phyloP scores from a whole-genome alignment of 2,888 invertebrate genomes.

The Diogma glabrata region DNA sequence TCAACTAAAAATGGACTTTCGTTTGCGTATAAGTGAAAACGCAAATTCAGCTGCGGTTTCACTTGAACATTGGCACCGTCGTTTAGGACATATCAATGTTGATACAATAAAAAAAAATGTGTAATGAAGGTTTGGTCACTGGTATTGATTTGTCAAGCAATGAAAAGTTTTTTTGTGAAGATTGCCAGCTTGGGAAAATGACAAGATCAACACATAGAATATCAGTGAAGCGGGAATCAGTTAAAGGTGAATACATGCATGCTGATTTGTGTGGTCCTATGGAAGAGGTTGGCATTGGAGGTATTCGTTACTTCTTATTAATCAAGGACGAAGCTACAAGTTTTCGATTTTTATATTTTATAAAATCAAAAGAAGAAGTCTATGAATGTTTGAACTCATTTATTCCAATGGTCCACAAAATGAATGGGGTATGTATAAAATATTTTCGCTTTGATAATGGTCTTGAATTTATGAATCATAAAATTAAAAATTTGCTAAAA shows the following conservation, averaged over 20 bases:
- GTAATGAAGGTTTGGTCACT: not conserved
- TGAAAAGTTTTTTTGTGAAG: not conserved
- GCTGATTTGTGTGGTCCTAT: conserved; percentile 6
- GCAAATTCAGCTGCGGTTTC: no score
- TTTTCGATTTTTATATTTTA: conserved; percentile 9
- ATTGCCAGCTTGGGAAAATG: not conserved
- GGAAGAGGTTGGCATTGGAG: conserved; percentile 7
- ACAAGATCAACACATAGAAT: not conserved
- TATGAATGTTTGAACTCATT: not conserved
- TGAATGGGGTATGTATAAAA: not conserved
- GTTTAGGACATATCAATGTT: not conserved
- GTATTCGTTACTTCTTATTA: conserved; percentile 12
- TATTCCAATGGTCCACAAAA: not conserved
- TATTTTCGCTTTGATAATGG: conserved; percentile 13
- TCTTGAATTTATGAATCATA: conserved; percentile 11
- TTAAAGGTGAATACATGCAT: no score
- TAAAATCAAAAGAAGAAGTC: not conserved
- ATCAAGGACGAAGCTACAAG: conserved; percentile 12
- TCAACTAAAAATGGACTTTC: no score
- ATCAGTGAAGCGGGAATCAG: not conserved
- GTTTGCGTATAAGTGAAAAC: no score
- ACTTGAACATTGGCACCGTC: not conserved
- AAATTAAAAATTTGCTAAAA: conserved; percentile 8
- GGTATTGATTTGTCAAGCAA: not conserved
- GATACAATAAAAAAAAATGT: not conserved